Evolutionary conservation across 2,888 invertebrate genomes (phyloP).

Genomic region (Minunthozetes semirufus): DNA sequence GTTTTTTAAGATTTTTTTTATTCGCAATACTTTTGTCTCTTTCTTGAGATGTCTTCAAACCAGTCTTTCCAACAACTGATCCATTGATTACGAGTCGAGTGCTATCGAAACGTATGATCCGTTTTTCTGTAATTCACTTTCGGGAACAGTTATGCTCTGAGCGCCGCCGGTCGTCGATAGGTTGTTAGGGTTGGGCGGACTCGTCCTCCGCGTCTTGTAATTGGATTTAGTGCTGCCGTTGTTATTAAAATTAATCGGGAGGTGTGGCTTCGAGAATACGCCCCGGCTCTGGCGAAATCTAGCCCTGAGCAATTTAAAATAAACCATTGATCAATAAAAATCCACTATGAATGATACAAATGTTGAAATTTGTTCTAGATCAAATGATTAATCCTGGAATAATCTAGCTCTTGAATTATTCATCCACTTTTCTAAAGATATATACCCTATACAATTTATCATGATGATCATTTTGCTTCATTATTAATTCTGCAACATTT

Average conservation of each 20-base stretch:
- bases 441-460: too few relatives aligned
- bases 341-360: not conserved
- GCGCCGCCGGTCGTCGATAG: not conserved
- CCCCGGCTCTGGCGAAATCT: conserved; percentile 21
- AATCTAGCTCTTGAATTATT: too few relatives aligned
- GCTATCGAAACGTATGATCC: conserved; percentile 19
- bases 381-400: too few relatives aligned
- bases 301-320: not conserved
- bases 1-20: too few relatives aligned
- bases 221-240: not conserved
- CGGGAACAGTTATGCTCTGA: not conserved
- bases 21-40: not conserved
- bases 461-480: too few relatives aligned
- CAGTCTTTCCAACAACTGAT: not conserved
- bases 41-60: not conserved
- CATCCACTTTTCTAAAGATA: too few relatives aligned
- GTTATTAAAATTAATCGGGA: conserved; percentile 26
- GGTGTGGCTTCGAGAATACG: conserved; percentile 32
- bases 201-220: not conserved
- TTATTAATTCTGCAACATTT: too few relatives aligned
- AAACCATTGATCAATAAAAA: not conserved
- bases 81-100: not conserved
- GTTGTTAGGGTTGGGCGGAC: not conserved
- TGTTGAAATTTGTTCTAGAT: not conserved
- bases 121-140: not conserved